Conservation (phyloP, 2,797 vertebrate species). For the Tauraco hartlaubi region DNA sequence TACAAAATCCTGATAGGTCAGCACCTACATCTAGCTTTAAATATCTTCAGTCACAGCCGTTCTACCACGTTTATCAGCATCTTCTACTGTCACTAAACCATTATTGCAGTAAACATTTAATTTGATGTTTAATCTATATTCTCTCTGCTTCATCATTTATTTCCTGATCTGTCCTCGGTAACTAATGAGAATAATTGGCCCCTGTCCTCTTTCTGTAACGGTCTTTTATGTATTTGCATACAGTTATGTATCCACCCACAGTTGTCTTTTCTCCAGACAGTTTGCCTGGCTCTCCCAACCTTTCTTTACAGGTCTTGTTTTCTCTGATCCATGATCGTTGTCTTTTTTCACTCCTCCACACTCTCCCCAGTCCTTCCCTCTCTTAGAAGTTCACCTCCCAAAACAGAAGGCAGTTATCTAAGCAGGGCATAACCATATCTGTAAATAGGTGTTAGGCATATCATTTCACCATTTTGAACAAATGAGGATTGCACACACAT, state of each 20-base stretch:
- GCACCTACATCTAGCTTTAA: conserved; percentile 27
- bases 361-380: background rate
- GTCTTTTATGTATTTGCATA: conserved; percentile 41
- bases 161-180: conserved; percentile 43
- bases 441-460: background rate
- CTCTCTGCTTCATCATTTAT: conserved; percentile 46
- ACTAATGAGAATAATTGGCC: conserved; percentile 70
- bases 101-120: conserved; percentile 56
- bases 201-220: conserved; percentile 38
- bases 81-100: conserved; percentile 15
- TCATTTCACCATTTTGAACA: background rate
- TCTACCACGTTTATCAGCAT: conserved; percentile 9
- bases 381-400: background rate
- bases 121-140: conserved; percentile 44
- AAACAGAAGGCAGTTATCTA: background rate
- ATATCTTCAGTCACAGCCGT: background rate
- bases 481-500: accelerated
- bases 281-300: background rate
- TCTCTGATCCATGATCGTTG: background rate
- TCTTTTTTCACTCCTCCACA: background rate
- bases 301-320: conserved; percentile 35
- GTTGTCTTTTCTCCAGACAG: conserved; percentile 1
- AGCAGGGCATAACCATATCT: background rate
- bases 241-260: conserved; percentile 40
- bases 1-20: conserved; percentile 2